Conservation (phyloP, 2,113 vertebrate species). For the Brachyhypopomus gauderio region DNA sequence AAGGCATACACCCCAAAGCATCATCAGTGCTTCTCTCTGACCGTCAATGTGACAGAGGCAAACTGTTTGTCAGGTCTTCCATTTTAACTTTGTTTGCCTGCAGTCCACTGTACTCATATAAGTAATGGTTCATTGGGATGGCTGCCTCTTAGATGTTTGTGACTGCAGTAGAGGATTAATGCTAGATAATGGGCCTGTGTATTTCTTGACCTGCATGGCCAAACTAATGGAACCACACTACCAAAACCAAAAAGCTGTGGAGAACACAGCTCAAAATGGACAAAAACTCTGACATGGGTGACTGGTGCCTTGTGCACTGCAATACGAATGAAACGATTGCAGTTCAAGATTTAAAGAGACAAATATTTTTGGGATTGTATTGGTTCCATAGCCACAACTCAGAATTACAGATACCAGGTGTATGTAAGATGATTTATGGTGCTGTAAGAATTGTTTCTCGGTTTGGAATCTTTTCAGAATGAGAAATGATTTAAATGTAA, state of each 20-base stretch:
- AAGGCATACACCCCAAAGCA: not conserved
- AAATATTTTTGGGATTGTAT: not conserved
- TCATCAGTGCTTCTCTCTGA: not conserved
- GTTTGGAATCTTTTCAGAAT: constrained; percentile 10
- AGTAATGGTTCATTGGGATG: constrained; percentile 48
- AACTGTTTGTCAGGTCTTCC: not conserved
- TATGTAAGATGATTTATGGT: constrained; percentile 16
- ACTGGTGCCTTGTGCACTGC: not conserved
- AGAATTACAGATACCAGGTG: not conserved
- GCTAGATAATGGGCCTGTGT: constrained; percentile 43
- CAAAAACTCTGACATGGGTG: not conserved
- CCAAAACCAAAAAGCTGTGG: not conserved
- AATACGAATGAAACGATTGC: not conserved
- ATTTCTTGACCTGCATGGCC: constrained; percentile 36
- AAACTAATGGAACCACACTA: not conserved
- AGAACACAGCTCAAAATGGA: not conserved
- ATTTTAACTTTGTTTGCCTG: not conserved
- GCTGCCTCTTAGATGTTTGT: constrained; percentile 49
- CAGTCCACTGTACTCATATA: constrained; percentile 54
- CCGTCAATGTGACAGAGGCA: no score
- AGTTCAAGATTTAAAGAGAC: not conserved
- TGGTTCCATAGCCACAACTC: not conserved
- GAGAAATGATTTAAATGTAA: constrained; percentile 26
- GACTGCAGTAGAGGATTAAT: constrained; percentile 51
- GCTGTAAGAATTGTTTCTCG: constrained; percentile 5